Conservation (phyloP, 2,888 invertebrate species). For the Scotopteryx bipunctaria region DNA sequence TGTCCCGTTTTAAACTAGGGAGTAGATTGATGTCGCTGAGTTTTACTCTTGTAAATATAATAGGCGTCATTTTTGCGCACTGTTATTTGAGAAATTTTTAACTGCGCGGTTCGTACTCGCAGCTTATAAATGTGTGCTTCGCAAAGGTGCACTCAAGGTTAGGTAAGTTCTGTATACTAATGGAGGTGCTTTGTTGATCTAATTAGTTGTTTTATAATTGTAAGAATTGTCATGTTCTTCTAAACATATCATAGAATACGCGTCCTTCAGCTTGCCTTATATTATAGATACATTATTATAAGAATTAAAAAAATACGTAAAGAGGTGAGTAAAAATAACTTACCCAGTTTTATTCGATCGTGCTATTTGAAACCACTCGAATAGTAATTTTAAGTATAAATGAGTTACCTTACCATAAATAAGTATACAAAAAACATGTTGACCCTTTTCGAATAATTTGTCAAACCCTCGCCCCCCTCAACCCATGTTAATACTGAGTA, state of each 20-base stretch:
- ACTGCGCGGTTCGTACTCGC: too few species aligned
- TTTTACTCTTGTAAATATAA: too few species aligned
- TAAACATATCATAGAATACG: background rate
- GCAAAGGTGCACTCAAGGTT: background rate
- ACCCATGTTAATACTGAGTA: conserved; percentile 15
- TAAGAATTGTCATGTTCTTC: background rate
- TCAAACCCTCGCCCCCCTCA: background rate
- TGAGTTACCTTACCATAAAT: conserved; percentile 5
- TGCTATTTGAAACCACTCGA: background rate
- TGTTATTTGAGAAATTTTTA: too few species aligned
- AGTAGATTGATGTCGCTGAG: too few species aligned
- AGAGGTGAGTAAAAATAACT: background rate
- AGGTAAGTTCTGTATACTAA: background rate
- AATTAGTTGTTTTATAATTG: background rate
- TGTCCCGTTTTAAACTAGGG: too few species aligned
- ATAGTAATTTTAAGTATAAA: conserved; percentile 16
- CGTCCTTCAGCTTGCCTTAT: background rate
- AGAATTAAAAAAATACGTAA: background rate
- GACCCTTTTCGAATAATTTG: background rate
- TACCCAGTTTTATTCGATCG: conserved; percentile 3
- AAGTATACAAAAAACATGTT: background rate
- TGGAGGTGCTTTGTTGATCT: conserved; percentile 1
- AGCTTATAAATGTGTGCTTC: too few species aligned
- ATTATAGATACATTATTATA: background rate
- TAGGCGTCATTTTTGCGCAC: too few species aligned